Conservation (phyloP, 2,888 invertebrate genomes). For the Orchesellides sinensis region DNA sequence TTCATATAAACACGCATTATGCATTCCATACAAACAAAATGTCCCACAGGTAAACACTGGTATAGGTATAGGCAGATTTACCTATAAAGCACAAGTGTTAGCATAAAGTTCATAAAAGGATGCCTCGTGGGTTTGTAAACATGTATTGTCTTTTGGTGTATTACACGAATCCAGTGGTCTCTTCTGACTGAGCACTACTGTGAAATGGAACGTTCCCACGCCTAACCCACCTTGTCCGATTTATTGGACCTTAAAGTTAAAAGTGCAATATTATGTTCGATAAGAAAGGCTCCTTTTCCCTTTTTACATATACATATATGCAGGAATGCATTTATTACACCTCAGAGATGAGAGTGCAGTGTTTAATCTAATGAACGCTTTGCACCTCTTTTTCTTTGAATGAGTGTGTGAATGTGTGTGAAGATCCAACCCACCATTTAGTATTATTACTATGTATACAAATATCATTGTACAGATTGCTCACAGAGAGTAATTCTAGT, state of each 20-base stretch:
- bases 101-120: neutral
- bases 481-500: slow-evolving; percentile 36
- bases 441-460: neutral
- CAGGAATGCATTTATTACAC: neutral
- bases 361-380: neutral
- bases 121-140: neutral
- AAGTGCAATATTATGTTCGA: slow-evolving; percentile 55
- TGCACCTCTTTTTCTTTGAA: slow-evolving; percentile 5
- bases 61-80: slow-evolving; percentile 9
- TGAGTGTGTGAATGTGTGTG: slow-evolving; percentile 11
- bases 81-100: neutral
- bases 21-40: too few relatives aligned
- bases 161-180: slow-evolving; percentile 14
- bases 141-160: slow-evolving; percentile 18
- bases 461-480: neutral
- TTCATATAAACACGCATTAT: neutral
- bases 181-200: neutral
- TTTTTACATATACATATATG: neutral
- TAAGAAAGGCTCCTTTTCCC: slow-evolving; percentile 4
- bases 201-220: slow-evolving; percentile 70
- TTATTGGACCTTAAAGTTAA: slow-evolving; percentile 65
- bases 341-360: neutral
- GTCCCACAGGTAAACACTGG: neutral
- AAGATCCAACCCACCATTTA: too few relatives aligned
- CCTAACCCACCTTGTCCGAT: slow-evolving; percentile 64